Evolutionary conservation across 92 coral and sea anemone genomes (phyloP).

Genomic region (Umimayanthus kanabou): DNA sequence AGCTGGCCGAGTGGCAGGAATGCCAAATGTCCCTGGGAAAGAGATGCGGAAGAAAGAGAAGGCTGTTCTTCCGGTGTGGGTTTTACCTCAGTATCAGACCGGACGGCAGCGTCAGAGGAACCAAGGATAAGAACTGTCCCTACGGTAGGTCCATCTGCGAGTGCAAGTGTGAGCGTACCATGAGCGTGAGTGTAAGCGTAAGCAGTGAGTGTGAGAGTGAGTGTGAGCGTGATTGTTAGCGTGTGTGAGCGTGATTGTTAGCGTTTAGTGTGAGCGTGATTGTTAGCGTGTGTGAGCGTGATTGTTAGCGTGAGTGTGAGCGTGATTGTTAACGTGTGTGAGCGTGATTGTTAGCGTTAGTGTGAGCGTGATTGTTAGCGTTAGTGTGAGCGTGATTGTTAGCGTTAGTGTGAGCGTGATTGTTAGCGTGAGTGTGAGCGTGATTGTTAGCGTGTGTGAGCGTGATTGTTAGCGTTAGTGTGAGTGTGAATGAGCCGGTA

Average conservation of each 20-base stretch:
- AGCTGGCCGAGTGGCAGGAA: conserved; percentile 38
- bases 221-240: no score
- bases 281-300: background rate
- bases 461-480: no score
- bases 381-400: background rate
- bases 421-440: background rate
- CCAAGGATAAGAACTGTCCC: conserved; percentile 69
- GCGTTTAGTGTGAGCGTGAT: background rate
- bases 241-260: no score
- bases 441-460: no score
- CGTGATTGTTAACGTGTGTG: background rate
- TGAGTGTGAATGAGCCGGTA: no score
- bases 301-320: no score
- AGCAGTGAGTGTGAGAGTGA: no score
- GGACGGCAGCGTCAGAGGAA: conserved; percentile 76
- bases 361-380: background rate
- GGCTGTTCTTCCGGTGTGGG: conserved; percentile 67
- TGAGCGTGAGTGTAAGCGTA: background rate
- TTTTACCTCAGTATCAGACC: conserved; percentile 76
- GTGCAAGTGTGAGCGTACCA: background rate
- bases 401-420: background rate
- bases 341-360: background rate
- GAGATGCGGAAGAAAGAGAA: conserved; percentile 67
- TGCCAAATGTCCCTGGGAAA: conserved; percentile 66
- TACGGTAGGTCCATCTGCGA: conserved; percentile 47